Conservation (phyloP, 2,113 vertebrate genomes). For the Clarias macrocephalus region DNA sequence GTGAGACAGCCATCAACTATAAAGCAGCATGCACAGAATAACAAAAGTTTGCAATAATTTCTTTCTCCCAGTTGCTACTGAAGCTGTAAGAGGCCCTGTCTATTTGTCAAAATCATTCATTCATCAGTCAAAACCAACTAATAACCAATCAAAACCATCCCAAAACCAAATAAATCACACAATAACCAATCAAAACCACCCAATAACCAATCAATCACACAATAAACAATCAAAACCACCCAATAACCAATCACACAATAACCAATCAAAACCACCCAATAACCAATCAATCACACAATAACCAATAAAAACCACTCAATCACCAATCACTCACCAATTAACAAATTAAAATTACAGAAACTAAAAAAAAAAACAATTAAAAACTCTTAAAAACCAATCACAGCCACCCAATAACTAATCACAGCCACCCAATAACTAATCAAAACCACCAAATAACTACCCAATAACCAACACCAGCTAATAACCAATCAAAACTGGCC, state of each 20-base stretch:
- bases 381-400: neutral
- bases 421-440: neutral
- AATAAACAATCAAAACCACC: no score
- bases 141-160: neutral
- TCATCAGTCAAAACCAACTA: neutral
- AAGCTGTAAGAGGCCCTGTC: neutral
- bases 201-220: neutral
- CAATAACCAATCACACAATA: neutral
- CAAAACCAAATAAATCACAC: neutral
- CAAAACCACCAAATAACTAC: neutral
- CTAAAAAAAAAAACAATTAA: neutral
- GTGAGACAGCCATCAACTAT: neutral
- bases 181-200: neutral
- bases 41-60: neutral
- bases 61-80: neutral
- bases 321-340: neutral
- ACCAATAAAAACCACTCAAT: neutral
- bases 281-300: neutral
- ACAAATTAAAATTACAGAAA: no score
- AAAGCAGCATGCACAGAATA: neutral
- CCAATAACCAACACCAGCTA: no score
- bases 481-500: neutral
- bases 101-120: neutral
- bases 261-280: neutral
- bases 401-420: neutral